A percentile compares a stretch with the other conserved stretches of the same genome.
Evolutionary conservation across 2,797 vertebrate species (phyloP).

Genomic region (Uromys caudimaculatus): DNA sequence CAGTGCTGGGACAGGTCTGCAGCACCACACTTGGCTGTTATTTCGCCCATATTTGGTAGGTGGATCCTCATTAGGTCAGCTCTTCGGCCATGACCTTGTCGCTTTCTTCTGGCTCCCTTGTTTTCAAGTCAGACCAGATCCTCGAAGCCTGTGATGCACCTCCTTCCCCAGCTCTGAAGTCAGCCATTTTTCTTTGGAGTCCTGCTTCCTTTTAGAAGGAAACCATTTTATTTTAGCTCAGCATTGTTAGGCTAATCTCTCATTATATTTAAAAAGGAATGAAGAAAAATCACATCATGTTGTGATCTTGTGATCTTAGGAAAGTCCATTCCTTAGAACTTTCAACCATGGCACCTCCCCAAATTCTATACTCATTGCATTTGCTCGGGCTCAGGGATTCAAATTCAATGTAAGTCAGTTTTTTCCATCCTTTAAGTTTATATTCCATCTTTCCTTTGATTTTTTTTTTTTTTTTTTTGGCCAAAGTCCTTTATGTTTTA

Average conservation of each 20-base stretch:
- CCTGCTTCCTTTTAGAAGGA: neutral
- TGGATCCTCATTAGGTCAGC: neutral
- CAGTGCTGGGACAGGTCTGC: neutral
- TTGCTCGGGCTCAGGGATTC: neutral
- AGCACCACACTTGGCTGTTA: neutral
- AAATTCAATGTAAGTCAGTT: neutral
- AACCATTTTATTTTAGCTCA: neutral
- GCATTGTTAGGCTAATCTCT: neutral
- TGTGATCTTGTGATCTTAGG: neutral
- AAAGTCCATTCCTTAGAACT: neutral
- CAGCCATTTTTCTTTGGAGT: neutral
- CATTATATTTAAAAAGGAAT: neutral
- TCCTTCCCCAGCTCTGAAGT: neutral
- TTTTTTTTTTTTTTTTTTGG: neutral
- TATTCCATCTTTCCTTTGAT: neutral
- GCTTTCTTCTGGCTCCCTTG: neutral
- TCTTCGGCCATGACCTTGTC: neutral
- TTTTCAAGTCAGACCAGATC: neutral
- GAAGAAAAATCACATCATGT: neutral
- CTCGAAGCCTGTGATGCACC: neutral
- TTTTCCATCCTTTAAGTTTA: neutral
- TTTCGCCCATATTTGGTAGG: neutral
- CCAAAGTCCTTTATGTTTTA: neutral
- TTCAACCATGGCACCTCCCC: neutral
- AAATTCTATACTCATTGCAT: neutral